phyloP scores from a whole-genome alignment of 1,140 invertebrate genomes.

The Octopus bimaculoides region DNA sequence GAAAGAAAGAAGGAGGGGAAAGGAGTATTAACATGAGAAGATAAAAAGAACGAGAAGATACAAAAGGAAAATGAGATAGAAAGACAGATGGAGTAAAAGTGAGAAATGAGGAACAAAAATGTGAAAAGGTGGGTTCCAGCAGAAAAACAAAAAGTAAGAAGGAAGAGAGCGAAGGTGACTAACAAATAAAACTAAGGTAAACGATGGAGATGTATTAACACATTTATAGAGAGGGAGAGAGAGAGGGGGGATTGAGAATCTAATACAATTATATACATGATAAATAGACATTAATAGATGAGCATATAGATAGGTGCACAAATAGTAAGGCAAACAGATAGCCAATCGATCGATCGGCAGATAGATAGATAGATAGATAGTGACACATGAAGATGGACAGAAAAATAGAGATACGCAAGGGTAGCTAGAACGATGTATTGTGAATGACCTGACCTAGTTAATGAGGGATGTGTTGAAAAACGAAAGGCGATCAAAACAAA shows the following conservation, averaged over 20 bases:
- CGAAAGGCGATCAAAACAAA: no score
- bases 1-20: background rate
- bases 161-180: background rate
- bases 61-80: background rate
- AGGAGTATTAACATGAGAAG: background rate
- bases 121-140: background rate
- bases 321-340: no score
- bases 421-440: no score
- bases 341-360: no score
- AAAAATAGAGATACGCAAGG: no score
- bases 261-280: no score
- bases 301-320: no score
- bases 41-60: background rate
- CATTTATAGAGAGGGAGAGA: background rate
- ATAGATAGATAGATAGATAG: no score
- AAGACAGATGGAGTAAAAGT: background rate
- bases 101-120: background rate
- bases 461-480: no score
- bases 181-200: background rate
- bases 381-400: no score
- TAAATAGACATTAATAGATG: no score
- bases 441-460: no score
- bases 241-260: background rate
- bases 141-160: background rate
- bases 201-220: background rate